Percentiles rank a stretch among this genome's conserved stretches.
Conservation (phyloP, 1,140 invertebrate species). For the Pseudomyrmex pallidus region DNA sequence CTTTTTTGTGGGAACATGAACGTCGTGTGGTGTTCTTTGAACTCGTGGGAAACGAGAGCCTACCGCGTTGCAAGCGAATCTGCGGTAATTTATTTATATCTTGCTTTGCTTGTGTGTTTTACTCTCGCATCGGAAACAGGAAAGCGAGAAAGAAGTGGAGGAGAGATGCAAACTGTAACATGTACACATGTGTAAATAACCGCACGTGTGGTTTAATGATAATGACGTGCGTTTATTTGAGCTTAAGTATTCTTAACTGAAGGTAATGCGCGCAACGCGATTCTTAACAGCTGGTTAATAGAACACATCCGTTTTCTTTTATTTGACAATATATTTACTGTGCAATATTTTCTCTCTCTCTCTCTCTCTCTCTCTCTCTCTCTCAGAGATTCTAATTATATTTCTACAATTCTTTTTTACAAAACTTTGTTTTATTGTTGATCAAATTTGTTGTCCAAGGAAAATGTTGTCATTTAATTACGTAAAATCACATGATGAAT, state of each 20-base stretch:
- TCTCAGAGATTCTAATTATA: too few relatives aligned
- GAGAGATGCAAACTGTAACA: too few relatives aligned
- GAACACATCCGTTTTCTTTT: background rate
- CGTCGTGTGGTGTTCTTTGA: slow-evolving; percentile 63
- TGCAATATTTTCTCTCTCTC: too few relatives aligned
- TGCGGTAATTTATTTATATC: slow-evolving; percentile 7
- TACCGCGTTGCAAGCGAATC: background rate
- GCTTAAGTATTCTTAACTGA: slow-evolving; percentile 34
- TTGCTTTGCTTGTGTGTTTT: background rate
- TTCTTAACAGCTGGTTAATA: slow-evolving; percentile 26
- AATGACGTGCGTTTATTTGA: slow-evolving; percentile 26
- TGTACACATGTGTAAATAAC: background rate
- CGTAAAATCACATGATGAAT: too few relatives aligned
- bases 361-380: too few relatives aligned
- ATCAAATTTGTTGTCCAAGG: too few relatives aligned
- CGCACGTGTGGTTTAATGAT: background rate
- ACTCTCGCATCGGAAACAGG: too few relatives aligned
- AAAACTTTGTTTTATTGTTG: too few relatives aligned
- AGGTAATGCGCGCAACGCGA: slow-evolving; percentile 24
- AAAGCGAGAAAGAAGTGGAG: too few relatives aligned
- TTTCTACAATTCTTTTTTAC: too few relatives aligned
- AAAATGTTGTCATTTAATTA: too few relatives aligned
- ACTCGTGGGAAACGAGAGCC: slow-evolving; percentile 71
- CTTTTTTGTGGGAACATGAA: slow-evolving; percentile 69
- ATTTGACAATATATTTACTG: background rate